phyloP scores from a whole-genome alignment of 2,797 vertebrate genomes.

The Gymnoscopelus braueri region DNA sequence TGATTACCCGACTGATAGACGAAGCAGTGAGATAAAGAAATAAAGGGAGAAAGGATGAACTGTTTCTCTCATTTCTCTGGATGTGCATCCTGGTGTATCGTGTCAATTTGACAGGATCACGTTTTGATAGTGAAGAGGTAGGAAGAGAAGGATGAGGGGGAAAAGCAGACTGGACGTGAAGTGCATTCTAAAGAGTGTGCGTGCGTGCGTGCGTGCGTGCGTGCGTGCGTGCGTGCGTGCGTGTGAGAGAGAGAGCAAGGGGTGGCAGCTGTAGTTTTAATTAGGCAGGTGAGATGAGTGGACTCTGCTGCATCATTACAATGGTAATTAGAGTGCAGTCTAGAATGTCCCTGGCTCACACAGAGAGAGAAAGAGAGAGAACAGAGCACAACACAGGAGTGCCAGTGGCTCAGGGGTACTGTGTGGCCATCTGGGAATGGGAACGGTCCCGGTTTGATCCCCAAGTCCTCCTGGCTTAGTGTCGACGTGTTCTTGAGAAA shows the following conservation, averaged over 20 bases:
- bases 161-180: constrained; percentile 7
- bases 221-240: not conserved
- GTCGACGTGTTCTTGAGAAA: too few relatives aligned
- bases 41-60: not conserved
- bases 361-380: not conserved
- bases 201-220: not conserved
- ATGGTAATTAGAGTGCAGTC: constrained; percentile 55
- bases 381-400: too few relatives aligned
- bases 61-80: constrained; percentile 9
- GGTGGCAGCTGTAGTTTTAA: constrained; percentile 61
- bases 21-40: not conserved
- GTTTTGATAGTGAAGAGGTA: constrained; percentile 38
- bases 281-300: constrained; percentile 70
- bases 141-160: not conserved
- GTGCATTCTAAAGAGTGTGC: constrained; percentile 1
- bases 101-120: constrained; percentile 34
- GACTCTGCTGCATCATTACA: constrained; percentile 59
- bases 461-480: too few relatives aligned
- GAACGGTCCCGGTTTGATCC: too few relatives aligned
- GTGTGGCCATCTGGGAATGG: too few relatives aligned
- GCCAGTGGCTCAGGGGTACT: too few relatives aligned
- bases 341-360: constrained; percentile 35
- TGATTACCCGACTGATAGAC: not conserved
- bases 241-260: constrained; percentile 10
- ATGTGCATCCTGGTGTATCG: constrained; percentile 24